Conservation (phyloP, 1,140 invertebrate species). For the Rhopalosiphum maidis region DNA sequence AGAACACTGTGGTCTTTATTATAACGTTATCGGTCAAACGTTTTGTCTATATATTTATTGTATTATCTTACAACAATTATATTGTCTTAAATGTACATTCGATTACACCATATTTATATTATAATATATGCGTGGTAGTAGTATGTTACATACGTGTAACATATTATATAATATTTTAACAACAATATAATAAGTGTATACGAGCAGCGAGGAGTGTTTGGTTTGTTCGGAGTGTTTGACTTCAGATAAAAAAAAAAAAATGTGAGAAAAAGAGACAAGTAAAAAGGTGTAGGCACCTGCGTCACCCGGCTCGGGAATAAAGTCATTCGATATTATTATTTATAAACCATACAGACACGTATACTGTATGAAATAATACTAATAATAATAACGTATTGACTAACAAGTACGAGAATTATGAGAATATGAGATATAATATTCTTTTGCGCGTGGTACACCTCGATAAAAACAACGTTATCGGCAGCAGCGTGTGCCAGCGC, state of each 20-base stretch:
- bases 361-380: background rate
- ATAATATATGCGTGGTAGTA: background rate
- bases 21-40: background rate
- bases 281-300: background rate
- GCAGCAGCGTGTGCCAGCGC: background rate
- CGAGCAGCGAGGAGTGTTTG: background rate
- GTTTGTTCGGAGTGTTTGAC: background rate
- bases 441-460: background rate
- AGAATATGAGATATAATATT: background rate
- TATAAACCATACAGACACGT: background rate
- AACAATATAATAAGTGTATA: background rate
- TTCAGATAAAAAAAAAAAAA: slow-evolving; percentile 23
- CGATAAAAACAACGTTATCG: background rate
- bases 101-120: background rate
- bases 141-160: background rate
- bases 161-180: background rate
- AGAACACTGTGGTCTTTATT: background rate
- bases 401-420: too few species aligned
- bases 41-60: too few species aligned
- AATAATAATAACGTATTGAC: background rate
- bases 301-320: background rate
- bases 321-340: background rate
- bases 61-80: too few species aligned
- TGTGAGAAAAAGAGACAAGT: background rate
- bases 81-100: background rate